phyloP scores from a whole-genome alignment of 2,888 invertebrate genomes.

The Mylabris sibirica region DNA sequence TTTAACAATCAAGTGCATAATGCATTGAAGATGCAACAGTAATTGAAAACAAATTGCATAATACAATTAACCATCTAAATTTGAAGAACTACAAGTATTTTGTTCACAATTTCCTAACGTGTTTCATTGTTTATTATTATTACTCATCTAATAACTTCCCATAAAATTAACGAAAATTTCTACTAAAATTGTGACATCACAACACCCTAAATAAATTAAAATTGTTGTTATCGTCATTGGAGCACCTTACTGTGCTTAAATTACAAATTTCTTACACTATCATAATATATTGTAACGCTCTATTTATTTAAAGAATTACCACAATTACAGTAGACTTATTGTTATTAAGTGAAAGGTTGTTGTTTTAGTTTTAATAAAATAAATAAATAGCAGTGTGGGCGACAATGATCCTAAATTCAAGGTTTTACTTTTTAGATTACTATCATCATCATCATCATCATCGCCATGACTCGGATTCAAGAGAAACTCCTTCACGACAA shows the following conservation, averaged over 20 bases:
- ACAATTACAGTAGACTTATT: background rate
- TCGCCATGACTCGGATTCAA: constrained; percentile 25
- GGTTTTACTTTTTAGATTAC: constrained; percentile 3
- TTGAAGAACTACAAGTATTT: background rate
- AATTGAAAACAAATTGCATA: background rate
- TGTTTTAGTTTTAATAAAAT: background rate
- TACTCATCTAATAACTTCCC: background rate
- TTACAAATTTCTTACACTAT: background rate
- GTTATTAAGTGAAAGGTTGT: constrained; percentile 9
- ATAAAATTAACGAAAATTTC: background rate
- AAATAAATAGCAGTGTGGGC: background rate
- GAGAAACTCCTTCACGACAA: constrained; percentile 57
- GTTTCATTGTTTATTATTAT: background rate
- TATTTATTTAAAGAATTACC: background rate
- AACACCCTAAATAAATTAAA: background rate
- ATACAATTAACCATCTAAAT: no score
- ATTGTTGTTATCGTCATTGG: background rate
- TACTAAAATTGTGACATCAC: background rate
- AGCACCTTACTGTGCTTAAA: background rate
- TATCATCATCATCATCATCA: background rate
- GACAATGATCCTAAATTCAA: background rate
- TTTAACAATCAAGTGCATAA: background rate
- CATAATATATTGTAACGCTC: background rate
- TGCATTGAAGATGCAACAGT: background rate
- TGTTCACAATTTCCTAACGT: constrained; percentile 10